Evolutionary conservation across 1,140 invertebrate species (phyloP).

Genomic region (Drosophila burlai): DNA sequence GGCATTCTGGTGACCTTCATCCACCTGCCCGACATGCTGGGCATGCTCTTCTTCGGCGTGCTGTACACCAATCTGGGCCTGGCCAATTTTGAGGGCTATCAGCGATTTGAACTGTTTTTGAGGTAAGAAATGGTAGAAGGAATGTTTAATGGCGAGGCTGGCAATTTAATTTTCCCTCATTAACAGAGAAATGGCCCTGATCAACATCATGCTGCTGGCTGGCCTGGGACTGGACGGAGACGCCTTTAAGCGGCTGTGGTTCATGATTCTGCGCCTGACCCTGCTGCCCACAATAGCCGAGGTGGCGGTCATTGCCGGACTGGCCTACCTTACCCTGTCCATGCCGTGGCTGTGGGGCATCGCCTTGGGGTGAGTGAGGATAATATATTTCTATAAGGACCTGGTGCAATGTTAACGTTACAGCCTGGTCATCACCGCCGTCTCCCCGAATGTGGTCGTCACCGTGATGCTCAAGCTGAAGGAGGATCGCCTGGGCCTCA

Average conservation of each 20-base stretch:
- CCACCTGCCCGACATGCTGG: constrained; percentile 82
- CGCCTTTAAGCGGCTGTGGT: constrained; percentile 87
- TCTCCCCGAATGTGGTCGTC: constrained; percentile 92
- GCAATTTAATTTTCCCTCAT: not conserved
- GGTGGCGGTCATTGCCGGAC: constrained; percentile 87
- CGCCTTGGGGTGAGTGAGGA: constrained; percentile 87
- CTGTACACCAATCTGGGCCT: constrained; percentile 79
- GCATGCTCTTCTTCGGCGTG: constrained; percentile 84
- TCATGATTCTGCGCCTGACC: constrained; percentile 88
- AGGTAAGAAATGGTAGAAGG: constrained; percentile 44
- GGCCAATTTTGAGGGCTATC: constrained; percentile 78
- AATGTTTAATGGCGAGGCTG: not conserved
- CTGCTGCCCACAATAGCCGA: constrained; percentile 89
- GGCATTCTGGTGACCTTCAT: constrained; percentile 78
- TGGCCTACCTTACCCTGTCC: constrained; percentile 88
- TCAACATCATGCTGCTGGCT: constrained; percentile 91
- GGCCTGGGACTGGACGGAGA: constrained; percentile 90
- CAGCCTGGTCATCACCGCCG: constrained; percentile 90
- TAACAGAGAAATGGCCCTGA: constrained; percentile 89
- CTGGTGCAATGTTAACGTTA: not conserved
- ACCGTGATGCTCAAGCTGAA: constrained; percentile 89
- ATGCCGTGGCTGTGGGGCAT: constrained; percentile 91
- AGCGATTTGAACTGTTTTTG: constrained; percentile 73
- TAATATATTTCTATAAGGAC: not conserved
- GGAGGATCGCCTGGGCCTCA: constrained; percentile 88